phyloP scores from a whole-genome alignment of 2,888 invertebrate genomes.

The Hesperia comma region DNA sequence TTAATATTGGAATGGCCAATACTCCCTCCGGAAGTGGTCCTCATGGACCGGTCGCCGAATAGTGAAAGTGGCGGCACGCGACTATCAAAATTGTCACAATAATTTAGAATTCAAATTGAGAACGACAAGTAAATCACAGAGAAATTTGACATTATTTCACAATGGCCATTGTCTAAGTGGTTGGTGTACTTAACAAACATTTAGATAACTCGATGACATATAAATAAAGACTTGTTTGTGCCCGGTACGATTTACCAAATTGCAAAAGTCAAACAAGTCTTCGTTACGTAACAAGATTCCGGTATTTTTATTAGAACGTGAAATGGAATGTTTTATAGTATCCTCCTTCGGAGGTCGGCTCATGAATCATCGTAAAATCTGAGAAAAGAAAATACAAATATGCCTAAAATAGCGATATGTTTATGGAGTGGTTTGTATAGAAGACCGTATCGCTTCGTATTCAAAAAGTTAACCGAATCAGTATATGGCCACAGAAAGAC shows the following conservation, averaged over 20 bases:
- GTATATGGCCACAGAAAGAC: too few species aligned
- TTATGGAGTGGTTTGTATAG: too few species aligned
- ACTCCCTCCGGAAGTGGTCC: conserved; percentile 28
- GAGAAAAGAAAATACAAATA: too few species aligned
- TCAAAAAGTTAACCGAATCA: too few species aligned
- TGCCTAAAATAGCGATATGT: too few species aligned
- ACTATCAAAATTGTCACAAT: conserved; percentile 31
- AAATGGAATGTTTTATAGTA: neutral
- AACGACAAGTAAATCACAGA: conserved; percentile 16
- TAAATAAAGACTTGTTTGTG: neutral
- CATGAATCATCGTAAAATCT: too few species aligned
- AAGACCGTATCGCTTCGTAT: too few species aligned
- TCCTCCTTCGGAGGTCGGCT: too few species aligned
- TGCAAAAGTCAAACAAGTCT: neutral
- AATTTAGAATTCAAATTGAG: conserved; percentile 24
- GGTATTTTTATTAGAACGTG: neutral
- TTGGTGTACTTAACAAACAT: conserved; percentile 7
- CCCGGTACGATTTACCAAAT: neutral
- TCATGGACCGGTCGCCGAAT: conserved; percentile 15
- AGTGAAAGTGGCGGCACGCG: conserved; percentile 36
- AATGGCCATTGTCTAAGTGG: conserved; percentile 5
- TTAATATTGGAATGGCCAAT: conserved; percentile 19
- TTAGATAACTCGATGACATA: neutral
- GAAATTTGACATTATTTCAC: conserved; percentile 4
- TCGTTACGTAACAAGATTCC: neutral